Evolutionary conservation across 2,113 vertebrate species (phyloP).

Genomic region (Pachyramphus minor): DNA sequence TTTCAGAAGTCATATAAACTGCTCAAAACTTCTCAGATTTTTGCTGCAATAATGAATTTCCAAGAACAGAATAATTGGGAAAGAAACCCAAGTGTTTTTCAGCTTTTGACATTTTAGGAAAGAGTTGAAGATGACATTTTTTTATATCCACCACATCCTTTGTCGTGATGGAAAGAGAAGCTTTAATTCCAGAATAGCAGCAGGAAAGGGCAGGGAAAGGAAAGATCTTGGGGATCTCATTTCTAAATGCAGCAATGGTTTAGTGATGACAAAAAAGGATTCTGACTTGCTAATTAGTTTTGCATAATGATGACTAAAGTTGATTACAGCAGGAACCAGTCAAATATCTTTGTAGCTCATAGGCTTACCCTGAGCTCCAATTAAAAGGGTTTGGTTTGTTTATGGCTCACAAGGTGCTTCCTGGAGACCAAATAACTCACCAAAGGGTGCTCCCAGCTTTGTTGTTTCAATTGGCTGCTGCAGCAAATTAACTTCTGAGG

Average conservation of each 20-base stretch:
- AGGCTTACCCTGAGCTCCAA: not conserved
- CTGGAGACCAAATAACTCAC: not conserved
- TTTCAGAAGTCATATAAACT: not conserved
- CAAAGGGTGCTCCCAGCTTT: not conserved
- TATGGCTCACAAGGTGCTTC: not conserved
- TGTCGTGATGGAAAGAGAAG: constrained; percentile 35
- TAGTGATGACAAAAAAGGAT: constrained; percentile 12
- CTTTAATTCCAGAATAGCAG: constrained; percentile 43
- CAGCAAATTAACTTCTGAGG: not conserved
- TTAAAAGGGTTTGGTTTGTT: not conserved
- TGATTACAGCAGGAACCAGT: constrained; percentile 13
- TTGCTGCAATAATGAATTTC: constrained; percentile 1
- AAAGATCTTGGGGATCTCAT: constrained; percentile 38
- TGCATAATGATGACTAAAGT: constrained; percentile 62
- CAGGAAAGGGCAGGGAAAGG: constrained; percentile 45
- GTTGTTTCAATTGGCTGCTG: not conserved
- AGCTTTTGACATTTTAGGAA: constrained; percentile 43
- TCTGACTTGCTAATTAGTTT: constrained; percentile 59
- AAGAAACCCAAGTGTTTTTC: not conserved
- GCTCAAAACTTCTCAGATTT: not conserved
- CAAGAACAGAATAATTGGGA: constrained; percentile 21
- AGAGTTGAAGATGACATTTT: not conserved
- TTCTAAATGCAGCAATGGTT: constrained; percentile 39
- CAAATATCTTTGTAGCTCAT: not conserved
- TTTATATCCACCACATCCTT: constrained; percentile 31